Conservation (phyloP, 2,888 invertebrate genomes). For the Magallana nippona region DNA sequence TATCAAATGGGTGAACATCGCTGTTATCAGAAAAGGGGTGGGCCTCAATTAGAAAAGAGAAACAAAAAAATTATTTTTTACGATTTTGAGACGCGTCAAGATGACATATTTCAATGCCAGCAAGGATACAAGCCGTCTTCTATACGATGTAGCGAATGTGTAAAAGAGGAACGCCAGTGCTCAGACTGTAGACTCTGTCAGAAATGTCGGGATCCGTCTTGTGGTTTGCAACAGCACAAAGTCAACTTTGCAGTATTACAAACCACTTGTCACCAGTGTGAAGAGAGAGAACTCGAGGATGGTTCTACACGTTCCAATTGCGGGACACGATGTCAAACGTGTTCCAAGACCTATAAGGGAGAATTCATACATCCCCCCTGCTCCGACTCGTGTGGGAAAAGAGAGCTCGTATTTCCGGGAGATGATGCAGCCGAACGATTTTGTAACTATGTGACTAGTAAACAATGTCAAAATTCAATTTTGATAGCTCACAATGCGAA, state of each 20-base stretch:
- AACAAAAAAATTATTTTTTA: conserved; percentile 47
- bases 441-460: conserved; percentile 51
- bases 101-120: conserved; percentile 40
- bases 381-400: conserved; percentile 48
- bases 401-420: conserved; percentile 51
- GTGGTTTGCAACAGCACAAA: conserved; percentile 36
- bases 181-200: conserved; percentile 34
- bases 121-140: conserved; percentile 37
- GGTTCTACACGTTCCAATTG: conserved; percentile 34
- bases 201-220: conserved; percentile 29
- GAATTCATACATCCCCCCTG: conserved; percentile 42
- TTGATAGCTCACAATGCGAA: conserved; percentile 53
- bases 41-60: not conserved
- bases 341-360: conserved; percentile 21
- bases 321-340: conserved; percentile 38
- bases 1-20: not conserved
- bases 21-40: not conserved
- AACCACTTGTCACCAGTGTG: conserved; percentile 32
- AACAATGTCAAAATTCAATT: conserved; percentile 47
- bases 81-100: conserved; percentile 52
- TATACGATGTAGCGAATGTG: conserved; percentile 28
- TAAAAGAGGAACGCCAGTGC: conserved; percentile 31
- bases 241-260: conserved; percentile 45
- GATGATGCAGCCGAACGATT: conserved; percentile 41
- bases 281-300: conserved; percentile 30